Evolutionary conservation across 2,113 vertebrate genomes (phyloP), one percentile per base, ranked within the genome.

Genomic region (Amphiprion percula): DNA sequence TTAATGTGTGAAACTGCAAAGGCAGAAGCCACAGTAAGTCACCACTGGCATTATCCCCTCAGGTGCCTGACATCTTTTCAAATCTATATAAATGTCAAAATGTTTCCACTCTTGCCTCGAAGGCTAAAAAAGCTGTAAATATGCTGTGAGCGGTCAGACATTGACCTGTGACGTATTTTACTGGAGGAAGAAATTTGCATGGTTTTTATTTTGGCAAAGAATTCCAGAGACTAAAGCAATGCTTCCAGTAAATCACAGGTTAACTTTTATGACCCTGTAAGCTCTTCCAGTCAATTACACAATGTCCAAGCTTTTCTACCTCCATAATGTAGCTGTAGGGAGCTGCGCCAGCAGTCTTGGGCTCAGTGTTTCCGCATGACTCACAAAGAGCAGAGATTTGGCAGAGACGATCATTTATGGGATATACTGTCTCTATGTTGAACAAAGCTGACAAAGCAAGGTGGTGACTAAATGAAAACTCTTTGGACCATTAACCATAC

Each of bases 21-120:
- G 78, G 75, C 73, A 83, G n/a, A 76, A 81, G 28, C 72, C 60
- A 70, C 82, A 89, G 80, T 72, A 79, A 86, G 74, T 68, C 63
- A 71, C 81, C 67, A 33, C 63, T 50, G 60, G 62, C 17, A 56
- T 58, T 68, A 44, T 77, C 54, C 69, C 89, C 85, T 82, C 46
- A 80, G 87, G 87, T 77, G 64, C 63, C 69, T 37, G 15, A 74
- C 79, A 76, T 87, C 82, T 69, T 84, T 73, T 90, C 80, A 82
- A 62, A 87, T 91, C 65, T 72, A 55, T 84, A 79, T 77, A 78
- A 89, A 86, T 88, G 84, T 90, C 87, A 86, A 44, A 87, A 53
- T 49, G 65, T 65, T 74, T 69, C 62, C 55, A 66, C 72, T 74
- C 30, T 10, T 72, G 81, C 74, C 76, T 74, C 23, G 74, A 69